A percentile compares a stretch with the other conserved stretches of the same genome.
These are phyloP conservation scores for Dromaius novaehollandiae DNA, from an alignment of 2,113 vertebrate genomes.

Conservation along the genomic window DNA sequence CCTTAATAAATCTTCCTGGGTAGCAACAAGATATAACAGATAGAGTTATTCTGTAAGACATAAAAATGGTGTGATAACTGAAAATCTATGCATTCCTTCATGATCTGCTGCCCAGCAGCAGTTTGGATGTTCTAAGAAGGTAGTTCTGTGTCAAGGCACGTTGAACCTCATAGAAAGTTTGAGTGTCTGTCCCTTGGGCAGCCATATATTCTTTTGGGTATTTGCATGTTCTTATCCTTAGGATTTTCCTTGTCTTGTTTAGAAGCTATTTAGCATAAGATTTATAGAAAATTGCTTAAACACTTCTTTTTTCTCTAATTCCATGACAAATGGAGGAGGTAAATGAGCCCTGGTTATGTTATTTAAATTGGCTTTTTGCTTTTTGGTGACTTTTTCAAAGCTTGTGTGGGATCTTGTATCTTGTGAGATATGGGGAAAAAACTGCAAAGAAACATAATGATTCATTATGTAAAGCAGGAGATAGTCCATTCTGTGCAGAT, in stretches of 20 bases:
- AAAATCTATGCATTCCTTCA: conserved; percentile 68
- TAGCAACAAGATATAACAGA: conserved; percentile 56
- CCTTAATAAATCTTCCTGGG: conserved; percentile 63
- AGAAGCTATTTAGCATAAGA: conserved; percentile 28
- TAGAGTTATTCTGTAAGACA: conserved; percentile 49
- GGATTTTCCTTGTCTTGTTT: neutral
- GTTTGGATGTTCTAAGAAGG: conserved; percentile 28
- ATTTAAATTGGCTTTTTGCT: conserved; percentile 7
- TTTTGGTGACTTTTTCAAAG: conserved; percentile 44
- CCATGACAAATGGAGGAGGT: conserved; percentile 28
- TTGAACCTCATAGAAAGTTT: neutral
- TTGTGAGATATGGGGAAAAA: conserved; percentile 6
- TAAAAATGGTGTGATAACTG: conserved; percentile 55
- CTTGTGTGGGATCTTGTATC: neutral
- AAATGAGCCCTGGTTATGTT: neutral
- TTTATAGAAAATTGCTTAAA: conserved; percentile 15
- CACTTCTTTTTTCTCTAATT: neutral
- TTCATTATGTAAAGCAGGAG: conserved; percentile 40
- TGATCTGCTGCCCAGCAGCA: conserved; percentile 9
- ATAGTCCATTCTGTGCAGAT: neutral
- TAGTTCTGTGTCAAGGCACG: neutral
- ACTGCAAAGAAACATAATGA: conserved; percentile 40
- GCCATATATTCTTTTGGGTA: neutral
- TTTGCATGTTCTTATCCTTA: neutral
- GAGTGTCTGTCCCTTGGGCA: neutral